Evolutionary conservation across 2,888 invertebrate species (phyloP).

Genomic region (Nephrotoma flavescens): DNA sequence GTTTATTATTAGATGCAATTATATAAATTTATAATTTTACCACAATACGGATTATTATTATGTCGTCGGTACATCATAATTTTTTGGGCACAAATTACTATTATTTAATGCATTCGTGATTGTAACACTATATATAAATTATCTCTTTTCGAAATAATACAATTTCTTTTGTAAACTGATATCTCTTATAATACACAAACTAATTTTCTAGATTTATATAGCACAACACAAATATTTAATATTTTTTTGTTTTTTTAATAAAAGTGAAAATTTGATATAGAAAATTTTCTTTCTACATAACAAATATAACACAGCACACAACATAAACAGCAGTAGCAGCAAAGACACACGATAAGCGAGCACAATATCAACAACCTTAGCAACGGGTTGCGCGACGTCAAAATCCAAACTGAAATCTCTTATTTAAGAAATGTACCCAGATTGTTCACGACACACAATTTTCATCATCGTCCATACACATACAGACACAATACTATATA

Average conservation of each 20-base stretch:
- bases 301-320: neutral
- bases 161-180: neutral
- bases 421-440: neutral
- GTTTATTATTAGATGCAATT: neutral
- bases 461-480: neutral
- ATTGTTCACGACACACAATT: neutral
- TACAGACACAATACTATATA: neutral
- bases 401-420: conserved; percentile 34
- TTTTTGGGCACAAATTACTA: neutral
- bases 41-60: conserved; percentile 31
- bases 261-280: neutral
- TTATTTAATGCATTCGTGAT: neutral
- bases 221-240: neutral
- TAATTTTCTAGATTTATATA: neutral
- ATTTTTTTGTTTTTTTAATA: neutral
- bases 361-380: conserved; percentile 18
- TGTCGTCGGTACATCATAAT: conserved; percentile 29
- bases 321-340: neutral
- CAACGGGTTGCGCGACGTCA: conserved; percentile 32
- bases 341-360: neutral
- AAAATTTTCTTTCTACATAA: neutral
- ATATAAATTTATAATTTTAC: conserved; percentile 21
- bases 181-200: neutral
- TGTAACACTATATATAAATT: neutral
- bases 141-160: neutral